phyloP scores from a whole-genome alignment of 2,797 vertebrate genomes.

The Danio aesculapii region DNA sequence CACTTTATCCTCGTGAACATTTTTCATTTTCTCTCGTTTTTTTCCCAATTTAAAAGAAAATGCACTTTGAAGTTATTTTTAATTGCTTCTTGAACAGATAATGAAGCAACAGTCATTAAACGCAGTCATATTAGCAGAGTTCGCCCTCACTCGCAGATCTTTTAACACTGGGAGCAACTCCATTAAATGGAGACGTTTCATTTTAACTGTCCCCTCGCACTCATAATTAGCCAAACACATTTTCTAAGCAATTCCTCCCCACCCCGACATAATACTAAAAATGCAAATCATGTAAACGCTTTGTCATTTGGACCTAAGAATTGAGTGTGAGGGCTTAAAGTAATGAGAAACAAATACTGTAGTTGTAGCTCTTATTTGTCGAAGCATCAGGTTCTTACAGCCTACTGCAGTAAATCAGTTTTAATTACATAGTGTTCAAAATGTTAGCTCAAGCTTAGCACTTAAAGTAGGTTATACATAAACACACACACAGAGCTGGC shows the following conservation, averaged over 20 bases:
- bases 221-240: slow-evolving; percentile 41
- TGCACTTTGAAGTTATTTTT: slow-evolving; percentile 78
- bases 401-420: not conserved
- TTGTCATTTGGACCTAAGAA: not conserved
- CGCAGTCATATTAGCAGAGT: slow-evolving; percentile 59
- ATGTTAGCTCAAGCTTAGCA: not conserved
- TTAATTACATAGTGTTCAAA: not conserved
- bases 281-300: not conserved
- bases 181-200: slow-evolving; percentile 56
- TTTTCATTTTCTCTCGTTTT: slow-evolving; percentile 22
- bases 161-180: slow-evolving; percentile 61
- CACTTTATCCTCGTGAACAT: slow-evolving; percentile 34
- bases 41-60: slow-evolving; percentile 63
- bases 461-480: not conserved
- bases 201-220: slow-evolving; percentile 37
- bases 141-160: slow-evolving; percentile 62
- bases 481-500: too few species aligned
- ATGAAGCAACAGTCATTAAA: slow-evolving; percentile 73
- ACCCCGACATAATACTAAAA: not conserved
- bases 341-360: not conserved
- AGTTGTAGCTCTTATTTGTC: too few species aligned
- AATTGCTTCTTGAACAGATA: slow-evolving; percentile 71
- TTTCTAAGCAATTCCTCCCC: slow-evolving; percentile 22
- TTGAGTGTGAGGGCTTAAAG: not conserved
- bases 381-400: not conserved